Evolutionary conservation across 2,888 invertebrate genomes (phyloP), one percentile per base, ranked within the genome.

Genomic region (Eristalis tenax): DNA sequence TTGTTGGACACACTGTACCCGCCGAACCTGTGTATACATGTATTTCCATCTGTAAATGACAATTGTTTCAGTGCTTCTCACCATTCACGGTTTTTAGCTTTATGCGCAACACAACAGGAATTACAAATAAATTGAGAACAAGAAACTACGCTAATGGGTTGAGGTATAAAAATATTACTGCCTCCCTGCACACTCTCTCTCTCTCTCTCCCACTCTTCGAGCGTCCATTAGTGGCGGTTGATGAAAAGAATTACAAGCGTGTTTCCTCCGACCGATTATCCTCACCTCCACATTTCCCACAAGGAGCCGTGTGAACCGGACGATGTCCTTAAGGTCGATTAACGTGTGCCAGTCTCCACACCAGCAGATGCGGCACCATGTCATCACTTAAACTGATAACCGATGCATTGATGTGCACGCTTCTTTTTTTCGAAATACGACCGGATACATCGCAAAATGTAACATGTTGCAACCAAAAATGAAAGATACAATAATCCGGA

Each of bases 61-160:
- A 32, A 32, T 32, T 5, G 4, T 4, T 38, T 13, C 38, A 13
- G 11, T 38, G 10, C 13, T 38, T 3, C 38, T 68, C 28, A 68
- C 4, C 13, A n/a, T 65, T 13, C 40, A 66, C 26, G 22, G 22
- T 15, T 59, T 57, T 32, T 57, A 59, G 43, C 61, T 65, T 73
- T 66, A 66, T 59, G 66, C 66, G 26, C 65, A 50, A 50, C 22
- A 22, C 66, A 80, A 73, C 73, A 80, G 18, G 18, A 35, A 28
- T 50, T 61, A 22, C 15, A 23, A 22, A 59, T 26, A 59, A 38
- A 66, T 22, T 15, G 11, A 23, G 15, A 57, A 50, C 57, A 64
- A 43, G 59, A 28, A 11, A 78, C 23, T 40, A 59, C 66, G 15
- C 57, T 18, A 28, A 6, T 26, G n/a, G n/a, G 26, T 10, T 71